phyloP scores from a whole-genome alignment of 2,888 invertebrate species.

The Eupithecia dodoneata region DNA sequence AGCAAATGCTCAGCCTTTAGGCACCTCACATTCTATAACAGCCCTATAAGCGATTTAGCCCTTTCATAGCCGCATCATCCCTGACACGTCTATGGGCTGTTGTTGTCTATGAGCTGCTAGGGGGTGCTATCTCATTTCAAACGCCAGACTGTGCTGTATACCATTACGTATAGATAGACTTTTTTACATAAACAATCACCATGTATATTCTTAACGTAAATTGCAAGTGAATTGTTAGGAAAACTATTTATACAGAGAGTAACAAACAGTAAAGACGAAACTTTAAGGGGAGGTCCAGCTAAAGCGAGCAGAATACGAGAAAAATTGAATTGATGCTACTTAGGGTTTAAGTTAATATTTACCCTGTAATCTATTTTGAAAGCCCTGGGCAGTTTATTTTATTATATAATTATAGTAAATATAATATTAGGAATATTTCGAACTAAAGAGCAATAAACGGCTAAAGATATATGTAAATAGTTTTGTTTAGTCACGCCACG shows the following conservation, averaged over 20 bases:
- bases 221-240: background rate
- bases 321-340: background rate
- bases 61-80: constrained; percentile 34
- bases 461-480: too few relatives aligned
- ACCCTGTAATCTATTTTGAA: background rate
- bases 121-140: background rate
- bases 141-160: background rate
- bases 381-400: background rate
- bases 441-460: background rate
- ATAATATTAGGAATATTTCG: background rate
- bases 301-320: too few relatives aligned
- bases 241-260: background rate
- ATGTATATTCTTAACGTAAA: background rate
- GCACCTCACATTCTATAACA: constrained; percentile 33
- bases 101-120: background rate
- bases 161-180: background rate
- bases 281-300: too few relatives aligned
- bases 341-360: background rate
- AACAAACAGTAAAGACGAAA: too few relatives aligned
- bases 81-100: constrained; percentile 2
- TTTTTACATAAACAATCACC: background rate
- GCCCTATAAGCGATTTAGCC: constrained; percentile 37
- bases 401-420: background rate
- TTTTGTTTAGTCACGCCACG: too few relatives aligned
- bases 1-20: constrained; percentile 29